Base-by-base conservation (phyloP, 2,797 vertebrate genomes). In the Tinamus major region DNA sequence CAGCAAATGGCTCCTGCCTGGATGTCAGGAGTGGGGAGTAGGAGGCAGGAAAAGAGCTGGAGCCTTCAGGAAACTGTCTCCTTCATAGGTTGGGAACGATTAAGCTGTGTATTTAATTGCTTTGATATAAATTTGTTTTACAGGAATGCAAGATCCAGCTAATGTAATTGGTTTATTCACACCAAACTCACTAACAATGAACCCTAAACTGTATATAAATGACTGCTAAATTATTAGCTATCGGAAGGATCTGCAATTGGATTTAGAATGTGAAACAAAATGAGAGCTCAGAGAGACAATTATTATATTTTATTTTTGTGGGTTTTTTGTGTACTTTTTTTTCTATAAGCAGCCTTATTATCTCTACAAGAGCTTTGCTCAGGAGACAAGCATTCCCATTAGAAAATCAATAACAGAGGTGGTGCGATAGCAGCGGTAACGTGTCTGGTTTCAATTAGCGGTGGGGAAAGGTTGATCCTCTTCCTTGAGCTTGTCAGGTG, bases 61-160 rank as follows among this genome's bases (percentile, higher is more conserved):
- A 48, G 77, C 62, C 85, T 95, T 81, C 81, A 85, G 85, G 94
- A 75, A 85, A 69, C 41, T 78, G 81, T 77, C 87, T 85, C 29
- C 61, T 83, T 79, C 87, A 33, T 79, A 92, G 91, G 16, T 87
- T 16, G 39, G 77, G 77, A 88, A 51, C 1, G 6, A 94, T 96
- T 96, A 81, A 96, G 61, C 78, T 49, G 65, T 63, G 71, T 67
- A 85, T 90, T 94, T 93, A 95, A 96, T 95, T 89, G 94, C 83
- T 76, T 87, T 93, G 84, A 80, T 94, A 79, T 49, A 35, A 95
- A 77, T 96, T 97, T 97, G 94, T 81, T 94, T 95, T 96, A 89
- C 71, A 87, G 85, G 72, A 94, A 89, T 92, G 87, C 79, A 91
- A 85, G 92, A 79, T 63, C 64, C 74, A 13, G 63, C 83, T 96